These are phyloP conservation scores for Anguilla marmorata DNA, from an alignment of 2,797 vertebrate species.

Conservation along the genomic window DNA sequence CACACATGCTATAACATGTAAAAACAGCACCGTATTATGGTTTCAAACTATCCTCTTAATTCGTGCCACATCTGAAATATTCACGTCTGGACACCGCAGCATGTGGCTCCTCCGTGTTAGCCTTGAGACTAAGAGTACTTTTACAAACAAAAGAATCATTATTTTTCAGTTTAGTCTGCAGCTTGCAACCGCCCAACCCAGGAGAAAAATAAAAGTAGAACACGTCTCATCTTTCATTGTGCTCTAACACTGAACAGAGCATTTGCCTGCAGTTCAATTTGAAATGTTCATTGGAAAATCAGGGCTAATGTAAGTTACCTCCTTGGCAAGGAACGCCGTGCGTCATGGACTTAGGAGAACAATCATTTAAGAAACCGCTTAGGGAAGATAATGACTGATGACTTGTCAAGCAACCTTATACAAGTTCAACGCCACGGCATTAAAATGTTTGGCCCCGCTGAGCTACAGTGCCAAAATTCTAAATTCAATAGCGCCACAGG, in stretches of 20 bases:
- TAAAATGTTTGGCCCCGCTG: constrained; percentile 40
- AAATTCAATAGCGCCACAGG: constrained; percentile 49
- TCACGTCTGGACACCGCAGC: background rate
- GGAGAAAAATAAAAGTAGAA: background rate
- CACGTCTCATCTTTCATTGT: background rate
- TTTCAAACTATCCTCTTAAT: background rate
- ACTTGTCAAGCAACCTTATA: constrained; percentile 44
- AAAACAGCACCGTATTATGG: background rate
- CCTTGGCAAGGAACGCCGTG: constrained; percentile 37
- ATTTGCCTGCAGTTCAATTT: background rate
- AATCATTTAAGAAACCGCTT: constrained; percentile 10
- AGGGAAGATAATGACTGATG: constrained; percentile 47
- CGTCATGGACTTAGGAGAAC: constrained; percentile 27
- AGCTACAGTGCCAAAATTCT: constrained; percentile 39
- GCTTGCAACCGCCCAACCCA: background rate
- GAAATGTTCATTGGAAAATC: background rate
- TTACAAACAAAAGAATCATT: background rate
- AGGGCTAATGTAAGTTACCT: background rate
- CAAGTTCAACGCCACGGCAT: constrained; percentile 52
- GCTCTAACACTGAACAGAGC: no score
- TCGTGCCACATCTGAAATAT: background rate
- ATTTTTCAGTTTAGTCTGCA: background rate
- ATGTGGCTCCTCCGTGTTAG: background rate
- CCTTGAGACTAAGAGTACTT: background rate
- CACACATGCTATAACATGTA: background rate